Base-by-base conservation (phyloP, 2,888 invertebrate species). In the Eucera pruinosa region DNA sequence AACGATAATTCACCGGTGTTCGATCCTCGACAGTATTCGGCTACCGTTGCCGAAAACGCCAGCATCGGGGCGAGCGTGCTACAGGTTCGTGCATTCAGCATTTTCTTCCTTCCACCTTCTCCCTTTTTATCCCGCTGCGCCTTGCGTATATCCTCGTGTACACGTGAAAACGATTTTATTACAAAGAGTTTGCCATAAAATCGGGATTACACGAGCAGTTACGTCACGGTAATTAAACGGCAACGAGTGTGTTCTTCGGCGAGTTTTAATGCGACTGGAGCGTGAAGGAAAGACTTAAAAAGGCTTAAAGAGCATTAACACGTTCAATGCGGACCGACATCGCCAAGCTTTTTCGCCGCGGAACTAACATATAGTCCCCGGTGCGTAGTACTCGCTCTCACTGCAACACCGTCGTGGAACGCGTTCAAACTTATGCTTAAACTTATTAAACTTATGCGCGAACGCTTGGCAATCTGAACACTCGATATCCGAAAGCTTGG, bases 1-100 rank as follows among this genome's bases (percentile, higher is more conserved):
- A 98, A 98, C 92, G 98, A 98, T 90, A 97, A 97, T 90, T 96
- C 96, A 78, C 98, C 98, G 0, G 95, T 97, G 3, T 98, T 98
- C 91, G 96, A 97, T 91, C 97, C 97, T 0, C 96, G 96, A 88
- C 97, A 97, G 90, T 98, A 98, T 90, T 97, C 97, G 78, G 97
- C 98, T 0, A 96, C 96, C 2, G 96, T 98, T 36, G 96, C 97
- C 0, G 98, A 98, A 93, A 97, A 98, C 92, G 97, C 97, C n/a
- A 96, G 97, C 83, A 97, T 98, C 84, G 98, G 98, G 6, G 97
- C 97, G 48, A 97, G 96, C 91, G 97, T 98, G 0, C 92, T 98
- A 47, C 97, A 97, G 94, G 96, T 96, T 27, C 9, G 82, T 67
- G 5, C 13, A 18, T 5, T 52, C 18, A 9, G 1, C 13, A 25